These are phyloP conservation scores for Natator depressus DNA, from an alignment of 2,113 vertebrate genomes.

Conservation along the genomic window DNA sequence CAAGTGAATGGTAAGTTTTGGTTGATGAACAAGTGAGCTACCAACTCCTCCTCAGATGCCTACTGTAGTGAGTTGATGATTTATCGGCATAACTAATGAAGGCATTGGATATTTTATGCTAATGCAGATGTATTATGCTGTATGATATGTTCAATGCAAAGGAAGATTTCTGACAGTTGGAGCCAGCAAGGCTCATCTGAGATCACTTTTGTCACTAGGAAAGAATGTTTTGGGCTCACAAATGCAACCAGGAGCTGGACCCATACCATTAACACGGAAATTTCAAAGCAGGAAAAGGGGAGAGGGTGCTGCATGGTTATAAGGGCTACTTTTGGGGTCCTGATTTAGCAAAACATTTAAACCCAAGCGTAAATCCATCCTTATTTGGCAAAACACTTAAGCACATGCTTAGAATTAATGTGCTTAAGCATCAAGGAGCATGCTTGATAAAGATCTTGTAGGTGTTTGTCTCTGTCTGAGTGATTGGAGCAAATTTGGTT, in stretches of 20 bases:
- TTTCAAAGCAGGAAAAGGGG: background rate
- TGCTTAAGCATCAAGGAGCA: background rate
- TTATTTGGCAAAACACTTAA: background rate
- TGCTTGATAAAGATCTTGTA: too few relatives aligned
- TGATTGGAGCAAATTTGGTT: too few relatives aligned
- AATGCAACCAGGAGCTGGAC: background rate
- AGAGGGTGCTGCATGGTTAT: background rate
- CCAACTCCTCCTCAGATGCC: background rate
- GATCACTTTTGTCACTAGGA: background rate
- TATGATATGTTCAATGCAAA: background rate
- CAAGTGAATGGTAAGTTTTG: background rate
- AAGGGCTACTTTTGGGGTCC: background rate
- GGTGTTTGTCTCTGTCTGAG: too few relatives aligned
- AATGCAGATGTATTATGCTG: constrained; percentile 4
- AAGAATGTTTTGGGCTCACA: background rate
- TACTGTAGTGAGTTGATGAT: background rate
- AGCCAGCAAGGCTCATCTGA: background rate
- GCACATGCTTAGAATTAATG: background rate
- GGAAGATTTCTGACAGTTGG: background rate
- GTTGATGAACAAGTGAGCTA: constrained; percentile 1
- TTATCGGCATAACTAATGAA: constrained; percentile 55
- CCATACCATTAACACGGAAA: background rate
- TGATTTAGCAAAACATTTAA: background rate
- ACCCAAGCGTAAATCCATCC: accelerated
- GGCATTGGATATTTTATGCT: background rate